A percentile compares a stretch with the other conserved stretches of the same genome.
phyloP scores from a whole-genome alignment of 2,797 vertebrate genomes.

The Hippopotamyrus pictus region DNA sequence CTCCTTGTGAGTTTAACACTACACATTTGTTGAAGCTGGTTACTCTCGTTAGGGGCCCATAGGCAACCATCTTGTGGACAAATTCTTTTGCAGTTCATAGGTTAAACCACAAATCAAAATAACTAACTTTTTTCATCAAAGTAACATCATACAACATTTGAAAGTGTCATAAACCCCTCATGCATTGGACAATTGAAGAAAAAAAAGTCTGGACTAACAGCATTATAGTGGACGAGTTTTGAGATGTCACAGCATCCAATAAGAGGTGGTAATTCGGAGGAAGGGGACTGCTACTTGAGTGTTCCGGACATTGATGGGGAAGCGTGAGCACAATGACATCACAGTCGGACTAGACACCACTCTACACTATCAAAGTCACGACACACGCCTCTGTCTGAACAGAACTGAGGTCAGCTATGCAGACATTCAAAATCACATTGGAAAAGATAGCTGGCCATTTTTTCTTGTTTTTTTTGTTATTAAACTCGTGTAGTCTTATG shows the following conservation, averaged over 20 bases:
- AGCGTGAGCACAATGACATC: constrained; percentile 29
- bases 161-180: background rate
- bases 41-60: background rate
- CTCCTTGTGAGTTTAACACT: background rate
- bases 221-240: background rate
- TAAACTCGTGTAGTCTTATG: constrained; percentile 14
- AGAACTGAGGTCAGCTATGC: constrained; percentile 18
- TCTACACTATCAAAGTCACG: constrained; percentile 30
- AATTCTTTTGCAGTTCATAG: background rate
- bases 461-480: constrained; percentile 15
- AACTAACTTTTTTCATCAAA: background rate
- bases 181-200: background rate
- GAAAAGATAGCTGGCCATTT: constrained; percentile 21
- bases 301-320: constrained; percentile 17
- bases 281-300: background rate
- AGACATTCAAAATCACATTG: constrained; percentile 27
- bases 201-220: background rate
- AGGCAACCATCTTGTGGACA: background rate
- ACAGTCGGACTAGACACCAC: constrained; percentile 30
- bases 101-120: background rate
- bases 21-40: constrained; percentile 7
- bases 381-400: constrained; percentile 30
- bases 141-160: background rate
- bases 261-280: background rate
- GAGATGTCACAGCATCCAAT: background rate